Conservation (phyloP, 1,140 invertebrate species). For the Rhyzopertha dominica region DNA sequence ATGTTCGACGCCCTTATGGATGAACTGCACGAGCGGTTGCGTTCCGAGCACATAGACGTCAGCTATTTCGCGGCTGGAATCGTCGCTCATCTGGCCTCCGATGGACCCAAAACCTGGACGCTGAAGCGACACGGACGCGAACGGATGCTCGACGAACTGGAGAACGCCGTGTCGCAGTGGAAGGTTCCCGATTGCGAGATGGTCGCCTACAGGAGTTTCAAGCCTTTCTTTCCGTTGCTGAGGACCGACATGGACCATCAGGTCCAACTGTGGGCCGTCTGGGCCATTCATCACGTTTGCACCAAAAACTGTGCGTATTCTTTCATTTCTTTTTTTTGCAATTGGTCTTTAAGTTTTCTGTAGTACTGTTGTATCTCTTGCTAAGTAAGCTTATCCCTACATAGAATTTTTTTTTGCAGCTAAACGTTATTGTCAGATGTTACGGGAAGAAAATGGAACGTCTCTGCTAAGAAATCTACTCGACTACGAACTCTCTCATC, state of each 20-base stretch:
- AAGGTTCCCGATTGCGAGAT: slow-evolving; percentile 70
- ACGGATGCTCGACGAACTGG: slow-evolving; percentile 55
- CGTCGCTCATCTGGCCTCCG: slow-evolving; percentile 69
- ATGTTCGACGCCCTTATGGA: slow-evolving; percentile 62
- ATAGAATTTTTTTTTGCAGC: slow-evolving; percentile 46
- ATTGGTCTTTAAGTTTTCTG: neutral
- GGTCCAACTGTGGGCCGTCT: slow-evolving; percentile 77
- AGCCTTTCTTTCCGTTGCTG: slow-evolving; percentile 70
- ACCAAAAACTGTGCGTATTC: slow-evolving; percentile 65
- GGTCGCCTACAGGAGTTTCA: slow-evolving; percentile 80
- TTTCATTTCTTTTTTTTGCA: neutral
- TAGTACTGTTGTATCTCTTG: neutral
- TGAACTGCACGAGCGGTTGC: slow-evolving; percentile 54
- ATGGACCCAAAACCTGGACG: slow-evolving; percentile 53
- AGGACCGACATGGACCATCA: slow-evolving; percentile 55
- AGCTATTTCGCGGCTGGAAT: slow-evolving; percentile 82
- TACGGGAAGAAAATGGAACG: slow-evolving; percentile 60
- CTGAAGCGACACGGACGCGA: slow-evolving; percentile 38
- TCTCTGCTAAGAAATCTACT: slow-evolving; percentile 50
- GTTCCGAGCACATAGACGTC: slow-evolving; percentile 69
- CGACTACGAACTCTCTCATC: slow-evolving; percentile 40
- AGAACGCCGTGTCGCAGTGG: slow-evolving; percentile 62
- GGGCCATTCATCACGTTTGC: slow-evolving; percentile 81
- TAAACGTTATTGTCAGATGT: slow-evolving; percentile 67
- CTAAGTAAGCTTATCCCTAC: neutral